phyloP scores from a whole-genome alignment of 1,140 invertebrate species.

The Plectus sambesii region DNA sequence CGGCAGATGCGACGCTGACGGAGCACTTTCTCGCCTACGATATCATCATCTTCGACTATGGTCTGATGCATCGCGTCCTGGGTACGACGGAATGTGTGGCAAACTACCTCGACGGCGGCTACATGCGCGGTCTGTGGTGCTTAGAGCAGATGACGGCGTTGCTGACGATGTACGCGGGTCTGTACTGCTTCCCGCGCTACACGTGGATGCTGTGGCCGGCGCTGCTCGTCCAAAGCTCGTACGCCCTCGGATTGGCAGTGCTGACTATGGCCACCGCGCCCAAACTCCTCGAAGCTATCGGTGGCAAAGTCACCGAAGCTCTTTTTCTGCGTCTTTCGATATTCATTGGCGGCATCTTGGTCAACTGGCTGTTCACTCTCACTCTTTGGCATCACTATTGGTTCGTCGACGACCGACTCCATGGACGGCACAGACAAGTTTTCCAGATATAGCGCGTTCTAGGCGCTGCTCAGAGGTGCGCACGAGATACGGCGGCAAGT shows the following conservation, averaged over 20 bases:
- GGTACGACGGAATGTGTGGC: conserved; percentile 40
- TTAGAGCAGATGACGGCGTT: conserved; percentile 31
- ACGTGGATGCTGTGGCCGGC: conserved; percentile 39
- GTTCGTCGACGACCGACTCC: conserved; percentile 10
- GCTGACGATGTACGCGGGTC: conserved; percentile 18
- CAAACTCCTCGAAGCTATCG: conserved; percentile 30
- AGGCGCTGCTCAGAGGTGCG: too few species aligned
- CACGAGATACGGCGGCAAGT: too few species aligned
- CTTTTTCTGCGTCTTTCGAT: conserved; percentile 22
- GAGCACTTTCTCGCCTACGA: conserved; percentile 35
- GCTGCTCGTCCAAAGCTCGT: conserved; percentile 41
- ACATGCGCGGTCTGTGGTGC: conserved; percentile 37
- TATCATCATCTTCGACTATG: conserved; percentile 41
- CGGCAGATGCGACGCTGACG: conserved; percentile 19
- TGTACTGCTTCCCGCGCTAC: conserved; percentile 27
- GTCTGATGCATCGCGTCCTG: conserved; percentile 35
- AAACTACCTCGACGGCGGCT: conserved; percentile 40
- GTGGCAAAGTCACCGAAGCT: conserved; percentile 23
- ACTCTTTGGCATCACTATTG: conserved; percentile 42
- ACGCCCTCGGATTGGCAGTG: conserved; percentile 34
- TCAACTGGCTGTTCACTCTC: conserved; percentile 41
- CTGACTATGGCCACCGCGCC: conserved; percentile 39
- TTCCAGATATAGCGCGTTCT: too few species aligned
- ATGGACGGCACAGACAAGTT: too few species aligned
- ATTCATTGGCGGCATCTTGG: conserved; percentile 27